Base-by-base conservation (phyloP, 2,888 invertebrate genomes). In the Fragum fragum region DNA sequence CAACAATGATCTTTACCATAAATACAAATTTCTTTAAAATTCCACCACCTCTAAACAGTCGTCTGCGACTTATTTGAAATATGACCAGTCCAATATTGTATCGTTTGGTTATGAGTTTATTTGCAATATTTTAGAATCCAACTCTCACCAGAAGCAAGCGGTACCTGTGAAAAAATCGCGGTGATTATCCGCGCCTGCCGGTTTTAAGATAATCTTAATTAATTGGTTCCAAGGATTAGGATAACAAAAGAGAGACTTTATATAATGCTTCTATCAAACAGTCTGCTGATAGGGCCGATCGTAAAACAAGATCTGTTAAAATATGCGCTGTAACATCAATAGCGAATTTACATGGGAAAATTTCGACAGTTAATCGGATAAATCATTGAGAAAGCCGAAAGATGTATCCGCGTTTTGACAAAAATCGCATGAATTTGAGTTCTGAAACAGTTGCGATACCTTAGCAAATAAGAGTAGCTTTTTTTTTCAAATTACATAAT, bases 181-280 rank as follows among this genome's bases (percentile, higher is more conserved):
- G 61, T 28, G 42, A 69, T 69, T 69, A 69, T 52, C 69, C 69
- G 29, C 23, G 52, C 69, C 69, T 69, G 69, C n/a, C n/a, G 23
- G n/a, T 9, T 28, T 69, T 29, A 47, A 69, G 69, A 69, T 69
- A 69, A 69, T 69, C 69, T 69, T 52, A 52, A 69, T 69, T 69
- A 52, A 69, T 42, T 69, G 47, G 53, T 69, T 23, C 7, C 29
- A 7, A 18, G 61, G 61, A 61, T 61, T 61, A 61, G 14, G 32
- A 61, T 61, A 61, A 61, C 61, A 61, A 61, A 61, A 32, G 29
- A 6, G 29, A 32, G 32, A 61, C 32, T 61, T 32, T 18, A 26
- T 61, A 18, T 61, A 32, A 61, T 61, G 61, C 18, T 29, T 61
- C 61, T 32, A 61, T 61, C 29, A 61, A 61, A 61, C 3, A 28